Base-by-base conservation (phyloP, 2,888 invertebrate species). In the Hydropsyche betteni region DNA sequence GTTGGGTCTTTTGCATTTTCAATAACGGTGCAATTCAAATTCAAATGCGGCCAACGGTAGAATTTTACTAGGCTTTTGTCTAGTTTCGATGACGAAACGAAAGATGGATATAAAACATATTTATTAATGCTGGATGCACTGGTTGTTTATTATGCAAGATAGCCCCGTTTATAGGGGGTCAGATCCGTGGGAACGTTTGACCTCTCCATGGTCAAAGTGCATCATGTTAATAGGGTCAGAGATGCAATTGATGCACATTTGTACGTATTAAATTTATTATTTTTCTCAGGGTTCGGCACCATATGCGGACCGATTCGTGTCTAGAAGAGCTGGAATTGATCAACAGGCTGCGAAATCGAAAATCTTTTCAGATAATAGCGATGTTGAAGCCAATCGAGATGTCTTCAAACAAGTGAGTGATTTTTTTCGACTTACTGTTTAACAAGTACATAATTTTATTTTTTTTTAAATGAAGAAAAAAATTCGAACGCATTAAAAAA, bases 221-320 rank as follows among this genome's bases (percentile, higher is more conserved):
- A 12, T 12, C 2, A 61, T 12, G 10, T 33, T 16, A 16, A 61
- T 33, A 24, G 55, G 55, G 55, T 55, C 55, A 55, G 14, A 16
- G n/a, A 14, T 55, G 55, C 55, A 14, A 55, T n/a, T 55, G 5
- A 55, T 14, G 16, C 12, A 6, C n/a, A 14, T 55, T 55, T 16
- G 12, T 55, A 55, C 12, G 55, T n/a, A 44, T 44, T 44, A 44
- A 44, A 8, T 44, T 24, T 55, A 55, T 55, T 61, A 16, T 61
- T 24, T 33, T 61, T 61, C 24, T 24, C 16, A 33, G 75, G 71
- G 68, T 50, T 72, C 38, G 51, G 24, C 55, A 72, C 16, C 38
- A 36, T 10, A 8, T 33, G 79, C 14, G 0, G 79, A 79, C 51
- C 50, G 79, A 14, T 79, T 79, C 58, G 74, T 79, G 7, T 61